Conservation (phyloP, 2,888 invertebrate genomes). For the Stenotaenia linearis region DNA sequence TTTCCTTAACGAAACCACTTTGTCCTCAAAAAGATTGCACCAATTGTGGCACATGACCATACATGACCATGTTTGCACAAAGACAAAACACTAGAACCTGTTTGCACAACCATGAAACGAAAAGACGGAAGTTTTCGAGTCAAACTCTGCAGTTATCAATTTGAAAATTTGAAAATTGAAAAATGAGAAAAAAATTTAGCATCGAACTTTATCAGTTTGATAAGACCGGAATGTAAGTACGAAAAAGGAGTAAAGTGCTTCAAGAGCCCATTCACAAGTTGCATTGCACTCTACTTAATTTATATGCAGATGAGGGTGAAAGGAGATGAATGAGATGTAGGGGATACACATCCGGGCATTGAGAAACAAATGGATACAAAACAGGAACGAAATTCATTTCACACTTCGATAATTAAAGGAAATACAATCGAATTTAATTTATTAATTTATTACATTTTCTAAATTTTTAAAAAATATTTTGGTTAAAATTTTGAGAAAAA, state of each 20-base stretch:
- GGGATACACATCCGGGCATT: not conserved
- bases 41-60: not conserved
- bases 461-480: too few species aligned
- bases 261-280: not conserved
- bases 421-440: too few species aligned
- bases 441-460: too few species aligned
- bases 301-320: not conserved
- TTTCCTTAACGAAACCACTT: not conserved
- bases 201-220: not conserved
- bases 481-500: too few species aligned
- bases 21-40: not conserved
- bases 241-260: not conserved
- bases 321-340: not conserved
- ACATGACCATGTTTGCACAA: not conserved
- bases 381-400: not conserved
- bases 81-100: not conserved
- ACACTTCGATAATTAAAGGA: not conserved
- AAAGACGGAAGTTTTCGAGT: not conserved
- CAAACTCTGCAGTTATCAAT: not conserved
- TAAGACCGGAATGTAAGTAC: not conserved
- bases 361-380: not conserved
- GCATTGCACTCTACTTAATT: not conserved
- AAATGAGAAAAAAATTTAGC: not conserved
- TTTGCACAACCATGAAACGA: not conserved
- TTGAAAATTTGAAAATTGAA: not conserved